Conservation (phyloP, 2,888 invertebrate species). For the Drosophila paramelanica region DNA sequence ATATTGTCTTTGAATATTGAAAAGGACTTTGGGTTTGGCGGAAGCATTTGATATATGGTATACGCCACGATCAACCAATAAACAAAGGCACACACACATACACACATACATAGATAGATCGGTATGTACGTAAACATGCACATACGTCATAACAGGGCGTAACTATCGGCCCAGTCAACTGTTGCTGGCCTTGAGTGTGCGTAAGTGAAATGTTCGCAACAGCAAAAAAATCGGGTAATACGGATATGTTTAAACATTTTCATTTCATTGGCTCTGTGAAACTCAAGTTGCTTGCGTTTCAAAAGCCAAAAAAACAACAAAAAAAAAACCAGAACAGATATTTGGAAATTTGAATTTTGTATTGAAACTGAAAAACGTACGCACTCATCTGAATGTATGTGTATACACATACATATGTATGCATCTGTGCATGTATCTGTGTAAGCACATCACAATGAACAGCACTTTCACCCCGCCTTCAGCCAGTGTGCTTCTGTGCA, state of each 20-base stretch:
- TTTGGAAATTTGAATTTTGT: conserved; percentile 72
- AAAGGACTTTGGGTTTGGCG: conserved; percentile 12
- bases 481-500: not conserved
- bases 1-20: not conserved
- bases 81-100: conserved; percentile 13
- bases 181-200: conserved; percentile 59
- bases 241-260: conserved; percentile 70
- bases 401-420: conserved; percentile 3
- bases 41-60: conserved; percentile 22
- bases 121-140: conserved; percentile 1
- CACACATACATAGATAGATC: conserved; percentile 13
- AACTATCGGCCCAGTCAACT: conserved; percentile 44
- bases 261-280: conserved; percentile 57
- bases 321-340: conserved; percentile 69
- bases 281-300: conserved; percentile 52
- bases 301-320: conserved; percentile 38
- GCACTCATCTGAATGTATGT: conserved; percentile 5
- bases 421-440: not conserved
- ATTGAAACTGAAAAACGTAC: conserved; percentile 56
- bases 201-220: conserved; percentile 67
- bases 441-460: conserved; percentile 37
- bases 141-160: conserved; percentile 56
- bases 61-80: conserved; percentile 16
- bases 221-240: conserved; percentile 56
- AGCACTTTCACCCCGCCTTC: not conserved